Evolutionary conservation across 2,797 vertebrate genomes (phyloP).

Genomic region (Poeciliopsis paucimaculata): DNA sequence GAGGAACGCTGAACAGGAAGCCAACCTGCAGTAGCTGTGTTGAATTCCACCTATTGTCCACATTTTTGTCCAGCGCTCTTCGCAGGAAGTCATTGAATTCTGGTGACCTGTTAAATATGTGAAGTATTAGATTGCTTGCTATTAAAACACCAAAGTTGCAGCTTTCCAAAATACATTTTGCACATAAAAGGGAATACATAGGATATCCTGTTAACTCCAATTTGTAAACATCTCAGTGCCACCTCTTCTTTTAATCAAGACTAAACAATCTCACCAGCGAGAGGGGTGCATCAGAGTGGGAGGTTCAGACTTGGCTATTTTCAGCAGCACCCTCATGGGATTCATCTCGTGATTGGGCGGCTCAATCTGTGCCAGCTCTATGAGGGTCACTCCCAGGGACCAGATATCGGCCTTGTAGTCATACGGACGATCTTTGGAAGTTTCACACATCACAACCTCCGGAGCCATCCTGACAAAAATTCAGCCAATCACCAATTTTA

Average conservation of each 20-base stretch:
- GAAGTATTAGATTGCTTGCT: neutral
- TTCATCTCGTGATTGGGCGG: conserved; percentile 99
- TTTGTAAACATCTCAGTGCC: conserved; percentile 40
- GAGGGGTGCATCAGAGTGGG: conserved; percentile 94
- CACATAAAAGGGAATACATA: conserved; percentile 15
- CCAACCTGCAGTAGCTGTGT: conserved; percentile 91
- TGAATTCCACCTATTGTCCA: conserved; percentile 91
- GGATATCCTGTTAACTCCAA: conserved; percentile 23
- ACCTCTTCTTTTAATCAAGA: conserved; percentile 27
- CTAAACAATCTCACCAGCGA: conserved; percentile 85
- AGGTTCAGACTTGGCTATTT: conserved; percentile 98
- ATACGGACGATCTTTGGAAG: conserved; percentile 97
- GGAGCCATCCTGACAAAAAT: conserved; percentile 92
- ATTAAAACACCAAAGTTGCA: neutral
- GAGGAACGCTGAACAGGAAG: neutral
- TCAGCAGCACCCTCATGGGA: conserved; percentile 97
- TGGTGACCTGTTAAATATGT: conserved; percentile 83
- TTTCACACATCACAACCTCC: conserved; percentile 99
- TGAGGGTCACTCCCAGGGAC: conserved; percentile 97
- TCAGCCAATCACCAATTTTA: conserved; percentile 2
- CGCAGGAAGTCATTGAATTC: conserved; percentile 96
- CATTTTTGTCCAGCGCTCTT: conserved; percentile 95
- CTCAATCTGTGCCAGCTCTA: conserved; percentile 98
- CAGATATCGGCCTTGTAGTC: conserved; percentile 99
- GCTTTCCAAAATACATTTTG: conserved; percentile 9